phyloP scores from a whole-genome alignment of 2,797 vertebrate genomes.

The Vireo griseus region DNA sequence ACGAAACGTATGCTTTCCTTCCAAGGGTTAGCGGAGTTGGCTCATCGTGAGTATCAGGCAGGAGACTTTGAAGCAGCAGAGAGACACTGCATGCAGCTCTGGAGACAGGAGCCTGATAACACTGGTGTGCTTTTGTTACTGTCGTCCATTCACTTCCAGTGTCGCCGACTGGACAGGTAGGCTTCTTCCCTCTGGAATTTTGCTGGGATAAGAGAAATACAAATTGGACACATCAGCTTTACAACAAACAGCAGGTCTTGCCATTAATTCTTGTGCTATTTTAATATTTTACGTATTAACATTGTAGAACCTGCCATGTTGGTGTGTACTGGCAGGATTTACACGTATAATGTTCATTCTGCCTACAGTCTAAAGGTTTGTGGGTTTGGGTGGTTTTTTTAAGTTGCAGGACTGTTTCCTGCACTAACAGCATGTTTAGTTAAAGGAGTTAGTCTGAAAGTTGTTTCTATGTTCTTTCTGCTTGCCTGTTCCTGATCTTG shows the following conservation, averaged over 20 bases:
- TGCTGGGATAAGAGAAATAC: not conserved
- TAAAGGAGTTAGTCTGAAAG: not conserved
- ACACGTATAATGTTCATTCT: not conserved
- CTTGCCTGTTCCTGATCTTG: not conserved
- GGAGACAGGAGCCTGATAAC: conserved; percentile 99
- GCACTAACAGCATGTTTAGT: not conserved
- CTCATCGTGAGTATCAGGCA: conserved; percentile 99
- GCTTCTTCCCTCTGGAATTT: not conserved
- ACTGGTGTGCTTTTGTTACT: conserved; percentile 96
- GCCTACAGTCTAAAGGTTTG: not conserved
- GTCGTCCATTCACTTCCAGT: conserved; percentile 99
- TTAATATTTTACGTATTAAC: fast-evolving
- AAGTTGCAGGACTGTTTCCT: not conserved
- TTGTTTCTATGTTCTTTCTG: not conserved
- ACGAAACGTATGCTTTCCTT: conserved; percentile 99
- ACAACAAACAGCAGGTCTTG: not conserved
- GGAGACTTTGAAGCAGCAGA: conserved; percentile 99
- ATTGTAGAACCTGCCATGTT: fast-evolving
- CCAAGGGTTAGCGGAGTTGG: conserved; percentile 99
- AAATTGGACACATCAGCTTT: not conserved
- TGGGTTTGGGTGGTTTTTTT: not conserved
- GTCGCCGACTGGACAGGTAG: conserved; percentile 97
- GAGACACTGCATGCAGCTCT: conserved; percentile 99
- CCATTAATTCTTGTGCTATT: fast-evolving
- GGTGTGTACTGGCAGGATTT: not conserved